Evolutionary conservation across 2,113 vertebrate genomes (phyloP).

Genomic region (Callorhinus ursinus): DNA sequence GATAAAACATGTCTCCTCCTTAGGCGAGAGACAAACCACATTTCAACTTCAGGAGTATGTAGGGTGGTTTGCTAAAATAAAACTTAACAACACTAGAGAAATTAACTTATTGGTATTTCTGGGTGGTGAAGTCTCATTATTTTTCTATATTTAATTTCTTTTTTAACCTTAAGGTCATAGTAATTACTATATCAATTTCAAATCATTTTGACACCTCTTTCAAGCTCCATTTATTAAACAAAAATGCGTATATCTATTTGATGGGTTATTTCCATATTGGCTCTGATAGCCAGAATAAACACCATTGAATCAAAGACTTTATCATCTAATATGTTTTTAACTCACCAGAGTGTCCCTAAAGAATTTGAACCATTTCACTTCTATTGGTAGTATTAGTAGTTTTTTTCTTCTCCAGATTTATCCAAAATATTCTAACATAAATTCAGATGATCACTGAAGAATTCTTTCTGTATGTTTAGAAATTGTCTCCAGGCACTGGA

Average conservation of each 20-base stretch:
- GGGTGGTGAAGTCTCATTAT: background rate
- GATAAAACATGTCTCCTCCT: background rate
- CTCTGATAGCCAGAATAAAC: background rate
- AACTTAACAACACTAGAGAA: background rate
- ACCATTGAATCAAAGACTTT: background rate
- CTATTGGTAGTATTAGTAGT: background rate
- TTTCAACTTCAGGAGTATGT: background rate
- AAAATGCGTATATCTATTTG: background rate
- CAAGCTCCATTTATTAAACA: background rate
- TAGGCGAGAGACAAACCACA: background rate
- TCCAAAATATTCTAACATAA: background rate
- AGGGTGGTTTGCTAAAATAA: background rate
- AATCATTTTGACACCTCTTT: background rate
- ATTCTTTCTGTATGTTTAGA: background rate
- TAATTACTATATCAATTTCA: background rate
- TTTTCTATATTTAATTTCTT: background rate
- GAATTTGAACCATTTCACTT: background rate
- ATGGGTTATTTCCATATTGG: background rate
- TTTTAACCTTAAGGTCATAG: background rate
- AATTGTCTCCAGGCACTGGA: background rate
- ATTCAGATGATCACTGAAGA: background rate
- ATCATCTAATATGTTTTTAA: background rate
- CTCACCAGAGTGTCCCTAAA: background rate
- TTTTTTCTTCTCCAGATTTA: background rate
- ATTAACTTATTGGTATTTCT: background rate